phyloP scores from a whole-genome alignment of 2,797 vertebrate species.

The Diplodus puntazzo region DNA sequence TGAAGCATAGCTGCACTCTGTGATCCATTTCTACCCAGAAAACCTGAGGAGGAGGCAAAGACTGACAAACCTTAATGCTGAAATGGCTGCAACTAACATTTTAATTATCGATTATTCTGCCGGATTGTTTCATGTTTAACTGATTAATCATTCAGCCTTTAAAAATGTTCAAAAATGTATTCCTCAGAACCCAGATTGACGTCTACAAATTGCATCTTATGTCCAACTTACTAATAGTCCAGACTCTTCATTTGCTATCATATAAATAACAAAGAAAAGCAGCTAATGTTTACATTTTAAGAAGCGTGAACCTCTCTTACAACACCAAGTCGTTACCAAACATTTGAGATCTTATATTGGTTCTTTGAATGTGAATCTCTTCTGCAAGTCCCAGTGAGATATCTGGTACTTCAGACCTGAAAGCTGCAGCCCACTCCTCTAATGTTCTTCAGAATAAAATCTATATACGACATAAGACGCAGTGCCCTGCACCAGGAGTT shows the following conservation, averaged over 20 bases:
- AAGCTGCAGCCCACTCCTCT: constrained; percentile 20
- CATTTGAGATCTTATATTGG: neutral
- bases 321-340: neutral
- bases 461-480: constrained; percentile 39
- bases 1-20: neutral
- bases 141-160: no score
- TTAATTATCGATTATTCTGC: no score
- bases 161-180: no score
- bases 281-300: no score
- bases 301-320: no score
- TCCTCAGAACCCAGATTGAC: no score
- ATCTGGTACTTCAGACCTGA: constrained; percentile 14
- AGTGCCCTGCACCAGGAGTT: constrained; percentile 39
- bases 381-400: neutral
- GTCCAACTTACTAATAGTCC: no score
- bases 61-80: neutral
- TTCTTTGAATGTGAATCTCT: neutral
- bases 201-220: no score
- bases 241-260: no score
- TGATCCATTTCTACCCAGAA: constrained; percentile 13
- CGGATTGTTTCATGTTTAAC: no score
- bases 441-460: constrained; percentile 49
- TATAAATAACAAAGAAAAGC: no score
- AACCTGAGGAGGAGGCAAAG: constrained; percentile 1
- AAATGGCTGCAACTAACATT: neutral